Evolutionary conservation across 2,797 vertebrate genomes (phyloP).

Genomic region (Hemibagrus guttatus): DNA sequence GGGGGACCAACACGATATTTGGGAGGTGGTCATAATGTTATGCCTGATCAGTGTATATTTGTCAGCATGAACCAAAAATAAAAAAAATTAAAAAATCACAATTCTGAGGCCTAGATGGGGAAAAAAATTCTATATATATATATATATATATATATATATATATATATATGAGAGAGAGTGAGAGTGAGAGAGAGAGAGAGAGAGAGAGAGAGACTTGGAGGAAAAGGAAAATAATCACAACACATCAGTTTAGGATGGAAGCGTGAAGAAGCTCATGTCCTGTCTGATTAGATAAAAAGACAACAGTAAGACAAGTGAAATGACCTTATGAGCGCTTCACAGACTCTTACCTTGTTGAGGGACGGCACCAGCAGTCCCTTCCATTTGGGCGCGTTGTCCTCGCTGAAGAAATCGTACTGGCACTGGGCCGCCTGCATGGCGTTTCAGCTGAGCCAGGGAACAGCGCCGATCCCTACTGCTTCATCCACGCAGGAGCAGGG

Average conservation of each 20-base stretch:
- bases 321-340: neutral
- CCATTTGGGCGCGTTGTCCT: constrained; percentile 90
- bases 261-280: neutral
- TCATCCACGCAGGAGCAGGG: constrained; percentile 26
- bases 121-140: too few relatives aligned
- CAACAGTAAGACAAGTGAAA: too few relatives aligned
- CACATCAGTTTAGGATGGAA: neutral
- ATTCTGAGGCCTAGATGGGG: too few relatives aligned
- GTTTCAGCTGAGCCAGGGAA: constrained; percentile 52
- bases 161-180: too few relatives aligned
- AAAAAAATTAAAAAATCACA: too few relatives aligned
- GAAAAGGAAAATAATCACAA: neutral
- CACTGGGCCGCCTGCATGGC: constrained; percentile 87
- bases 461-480: constrained; percentile 21
- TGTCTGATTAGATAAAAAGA: neutral
- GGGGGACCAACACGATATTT: too few relatives aligned
- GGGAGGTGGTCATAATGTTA: too few relatives aligned
- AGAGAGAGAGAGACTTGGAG: too few relatives aligned
- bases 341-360: constrained; percentile 82
- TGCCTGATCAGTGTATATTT: too few relatives aligned
- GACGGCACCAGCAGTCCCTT: constrained; percentile 85
- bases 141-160: too few relatives aligned
- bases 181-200: too few relatives aligned
- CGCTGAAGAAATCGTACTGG: constrained; percentile 91
- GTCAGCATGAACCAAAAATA: too few relatives aligned